Evolutionary conservation across 1,140 invertebrate genomes (phyloP).

Genomic region (Microvelia longipes): DNA sequence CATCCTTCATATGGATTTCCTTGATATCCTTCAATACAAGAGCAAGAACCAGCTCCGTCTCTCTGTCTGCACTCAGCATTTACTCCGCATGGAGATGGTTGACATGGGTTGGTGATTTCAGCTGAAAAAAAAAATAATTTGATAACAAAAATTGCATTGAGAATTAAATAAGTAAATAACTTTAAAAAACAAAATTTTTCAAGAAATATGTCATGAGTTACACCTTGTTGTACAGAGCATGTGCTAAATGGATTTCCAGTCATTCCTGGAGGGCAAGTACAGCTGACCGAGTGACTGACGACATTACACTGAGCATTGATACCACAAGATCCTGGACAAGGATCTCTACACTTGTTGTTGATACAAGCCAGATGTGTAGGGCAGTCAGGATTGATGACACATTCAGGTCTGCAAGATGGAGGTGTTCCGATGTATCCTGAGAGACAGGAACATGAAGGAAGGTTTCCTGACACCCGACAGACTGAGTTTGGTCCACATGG

Average conservation of each 20-base stretch:
- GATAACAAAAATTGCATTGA: neutral
- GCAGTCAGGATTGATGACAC: constrained; percentile 44
- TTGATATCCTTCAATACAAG: constrained; percentile 51
- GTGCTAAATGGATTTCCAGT: constrained; percentile 49
- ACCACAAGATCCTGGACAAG: constrained; percentile 45
- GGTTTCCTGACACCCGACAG: constrained; percentile 36
- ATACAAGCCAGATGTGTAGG: constrained; percentile 40
- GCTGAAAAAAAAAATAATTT: neutral
- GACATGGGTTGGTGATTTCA: constrained; percentile 44
- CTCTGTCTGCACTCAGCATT: constrained; percentile 53
- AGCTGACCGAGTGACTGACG: constrained; percentile 47
- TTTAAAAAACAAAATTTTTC: neutral
- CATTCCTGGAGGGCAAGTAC: constrained; percentile 40
- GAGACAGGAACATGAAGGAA: constrained; percentile 46
- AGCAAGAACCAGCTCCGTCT: constrained; percentile 47
- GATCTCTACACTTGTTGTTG: constrained; percentile 43
- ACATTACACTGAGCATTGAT: constrained; percentile 41
- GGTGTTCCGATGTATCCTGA: constrained; percentile 41
- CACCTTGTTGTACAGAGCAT: constrained; percentile 30
- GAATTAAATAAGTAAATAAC: neutral
- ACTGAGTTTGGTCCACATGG: constrained; percentile 50
- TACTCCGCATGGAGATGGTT: constrained; percentile 53
- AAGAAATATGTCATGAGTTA: neutral
- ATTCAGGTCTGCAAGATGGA: constrained; percentile 43
- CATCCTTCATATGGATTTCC: constrained; percentile 60